Evolutionary conservation across 30 jellyfish, hydroid and myxozoan species (phyloP).

Genomic region (Mastigias papua): DNA sequence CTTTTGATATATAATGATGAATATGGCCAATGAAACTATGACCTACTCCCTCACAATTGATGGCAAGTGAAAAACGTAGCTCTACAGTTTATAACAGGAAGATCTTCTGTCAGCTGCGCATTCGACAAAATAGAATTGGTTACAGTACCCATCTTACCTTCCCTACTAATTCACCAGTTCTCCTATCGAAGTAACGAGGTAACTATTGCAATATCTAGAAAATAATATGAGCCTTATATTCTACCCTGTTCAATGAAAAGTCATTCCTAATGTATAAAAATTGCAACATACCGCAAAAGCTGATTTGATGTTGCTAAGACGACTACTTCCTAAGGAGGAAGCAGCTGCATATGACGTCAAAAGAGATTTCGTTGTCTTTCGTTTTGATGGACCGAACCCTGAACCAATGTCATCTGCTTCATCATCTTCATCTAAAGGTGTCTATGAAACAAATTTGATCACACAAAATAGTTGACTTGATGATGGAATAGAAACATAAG

Average conservation of each 20-base stretch:
- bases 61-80: too few relatives aligned
- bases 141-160: neutral
- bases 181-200: too few relatives aligned
- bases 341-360: conserved; percentile 92
- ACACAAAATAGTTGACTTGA: neutral
- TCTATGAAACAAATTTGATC: conserved; percentile 2
- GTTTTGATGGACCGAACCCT: conserved; percentile 50
- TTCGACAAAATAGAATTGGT: too few relatives aligned
- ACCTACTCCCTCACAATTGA: too few relatives aligned
- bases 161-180: neutral
- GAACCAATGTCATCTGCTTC: conserved; percentile 79
- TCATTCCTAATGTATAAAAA: neutral
- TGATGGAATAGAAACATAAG: too few relatives aligned
- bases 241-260: too few relatives aligned
- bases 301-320: conserved; percentile 84
- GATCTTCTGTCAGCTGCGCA: too few relatives aligned
- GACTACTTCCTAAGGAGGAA: conserved; percentile 72
- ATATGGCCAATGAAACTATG: too few relatives aligned
- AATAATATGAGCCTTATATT: too few relatives aligned
- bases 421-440: conserved; percentile 89
- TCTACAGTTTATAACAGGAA: too few relatives aligned
- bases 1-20: too few relatives aligned
- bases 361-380: conserved; percentile 80
- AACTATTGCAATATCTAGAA: too few relatives aligned
- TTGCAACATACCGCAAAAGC: conserved; percentile 80